These are phyloP conservation scores for Cepphus grylle DNA, from an alignment of 2,113 vertebrate species.

Conservation along the genomic window DNA sequence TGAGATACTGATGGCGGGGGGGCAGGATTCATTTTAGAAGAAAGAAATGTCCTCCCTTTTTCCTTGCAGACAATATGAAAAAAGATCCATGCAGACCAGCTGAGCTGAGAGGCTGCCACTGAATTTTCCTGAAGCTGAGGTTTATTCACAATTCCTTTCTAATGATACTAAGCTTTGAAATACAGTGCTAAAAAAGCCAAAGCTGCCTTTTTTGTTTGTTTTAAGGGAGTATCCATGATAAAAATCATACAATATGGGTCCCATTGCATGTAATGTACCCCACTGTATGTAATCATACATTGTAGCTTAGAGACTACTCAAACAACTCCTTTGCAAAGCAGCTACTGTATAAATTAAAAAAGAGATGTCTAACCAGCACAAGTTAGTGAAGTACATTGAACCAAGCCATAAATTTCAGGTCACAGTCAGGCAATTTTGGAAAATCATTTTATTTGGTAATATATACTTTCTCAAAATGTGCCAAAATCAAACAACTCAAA, in stretches of 20 bases:
- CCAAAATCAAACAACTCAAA: background rate
- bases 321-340: background rate
- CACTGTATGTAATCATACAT: background rate
- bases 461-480: background rate
- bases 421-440: background rate
- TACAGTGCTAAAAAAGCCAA: background rate
- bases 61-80: background rate
- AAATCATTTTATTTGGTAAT: background rate
- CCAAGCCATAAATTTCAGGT: background rate
- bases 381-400: background rate
- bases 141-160: background rate
- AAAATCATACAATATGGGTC: background rate
- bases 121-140: background rate
- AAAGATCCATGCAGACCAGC: background rate
- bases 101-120: background rate
- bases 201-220: background rate
- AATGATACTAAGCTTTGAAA: background rate
- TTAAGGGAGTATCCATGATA: background rate
- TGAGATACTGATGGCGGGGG: background rate
- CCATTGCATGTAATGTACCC: background rate
- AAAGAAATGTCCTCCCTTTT: background rate
- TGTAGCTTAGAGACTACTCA: background rate
- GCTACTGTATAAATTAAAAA: background rate
- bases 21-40: background rate
- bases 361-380: background rate